Evolutionary conservation across 1,140 invertebrate species (phyloP), one percentile per base, ranked within the genome.

Genomic region (Adoxophyes honmai): DNA sequence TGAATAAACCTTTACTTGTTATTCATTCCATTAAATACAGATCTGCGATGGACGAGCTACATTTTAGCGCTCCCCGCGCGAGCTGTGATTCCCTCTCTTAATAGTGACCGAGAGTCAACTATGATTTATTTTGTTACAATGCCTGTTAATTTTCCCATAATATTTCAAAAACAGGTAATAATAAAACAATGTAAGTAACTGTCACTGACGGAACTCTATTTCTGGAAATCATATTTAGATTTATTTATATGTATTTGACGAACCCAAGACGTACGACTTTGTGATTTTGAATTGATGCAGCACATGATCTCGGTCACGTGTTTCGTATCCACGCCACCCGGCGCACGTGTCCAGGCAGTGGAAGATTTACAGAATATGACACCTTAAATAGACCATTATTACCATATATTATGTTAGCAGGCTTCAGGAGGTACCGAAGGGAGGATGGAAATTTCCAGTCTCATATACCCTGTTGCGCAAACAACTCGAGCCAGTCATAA

Each of bases 21-120:
- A 28, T 3, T 28, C 21, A 6, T 28, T 28, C 6, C 21, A 28
- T 28, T 28, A 28, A 28, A 6, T 28, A 3, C 21, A 28, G 21
- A 28, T 28, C 21, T 2, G 21, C 6, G 21, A 28, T 28, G 6
- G 69, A 21, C 10, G 10, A 16, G 52, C 59, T 59, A 52, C 73
- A 77, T 78, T 74, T 78, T 76, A 77, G 57, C 7, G 16, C 18
- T 28, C 52, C 36, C 65, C 68, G 62, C 62, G 52, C 56, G 65
- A 44, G 66, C 69, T 73, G 61, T 72, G 75, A 81, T 73, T 78
- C 70, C 66, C 69, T 59, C 68, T 74, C 62, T 68, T 70, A 75
- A 73, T 80, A 77, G 65, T 71, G 64, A 60, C 67, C 60, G 68
- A 68, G 68, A 75, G 73, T 75, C 57, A 69, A 68, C 70, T 57